Base-by-base conservation (phyloP, 2,797 vertebrate species). In the Danio albolineatus region DNA sequence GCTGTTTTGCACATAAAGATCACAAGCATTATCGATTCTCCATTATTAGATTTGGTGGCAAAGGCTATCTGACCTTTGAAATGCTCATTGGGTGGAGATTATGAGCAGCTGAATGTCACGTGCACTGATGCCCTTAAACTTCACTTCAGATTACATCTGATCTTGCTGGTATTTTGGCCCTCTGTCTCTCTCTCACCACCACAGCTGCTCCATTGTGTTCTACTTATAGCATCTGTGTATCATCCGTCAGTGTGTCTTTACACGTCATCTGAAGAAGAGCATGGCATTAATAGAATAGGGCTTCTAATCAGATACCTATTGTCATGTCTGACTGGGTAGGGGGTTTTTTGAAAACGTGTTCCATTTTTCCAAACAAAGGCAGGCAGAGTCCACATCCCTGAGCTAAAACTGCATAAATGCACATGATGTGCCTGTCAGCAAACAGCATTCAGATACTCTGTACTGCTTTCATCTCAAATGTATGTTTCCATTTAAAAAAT, bases 111-210 rank as follows among this genome's bases (percentile, higher is more conserved):
- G 66, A 71, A 71, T 71, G 56, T 78, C 56, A 71, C 49, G 46
- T 71, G 56, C 44, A 53, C 66, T 51, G 61, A 71, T 78, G 66
- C 66, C 76, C 76, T 71, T 71, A 61, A 60, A 61, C 76, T 61
- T 78, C 76, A 78, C 66, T 78, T 70, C 66, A 78, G 54, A 71
- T 78, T 44, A 61, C 17, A 21, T 78, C 66, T 71, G 76, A 78
- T 78, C 54, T 70, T 2, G 28, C 17, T 62, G 46, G 56, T 61
- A 53, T 62, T 78, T 71, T 28, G 54, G 43, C 66, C 36, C 56
- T 61, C 56, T 53, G 56, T 78, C 56, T 78, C 56, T 78, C 56
- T 78, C 66, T 46, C 10, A 28, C 1, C 54, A 49, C 76, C 56
- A 44, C 65, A 61, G 44, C 46, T 78, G 66, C 46, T 41, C 36